Base-by-base conservation (phyloP, 1,140 invertebrate species). In the Capitella teleta region DNA sequence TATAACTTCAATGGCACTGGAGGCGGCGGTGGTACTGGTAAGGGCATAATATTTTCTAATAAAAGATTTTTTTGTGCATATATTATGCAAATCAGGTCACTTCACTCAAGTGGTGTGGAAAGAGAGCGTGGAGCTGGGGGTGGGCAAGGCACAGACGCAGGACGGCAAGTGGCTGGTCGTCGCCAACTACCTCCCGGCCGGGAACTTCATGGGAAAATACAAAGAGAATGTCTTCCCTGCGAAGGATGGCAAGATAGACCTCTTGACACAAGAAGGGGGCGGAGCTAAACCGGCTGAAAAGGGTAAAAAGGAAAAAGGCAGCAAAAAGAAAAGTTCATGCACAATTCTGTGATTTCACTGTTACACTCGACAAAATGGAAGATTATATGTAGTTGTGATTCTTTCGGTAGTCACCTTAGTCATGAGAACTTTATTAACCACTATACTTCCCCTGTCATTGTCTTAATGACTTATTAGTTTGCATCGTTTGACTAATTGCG, bases 91-190 rank as follows among this genome's bases (percentile, higher is more conserved):
- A n/a, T 38, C 65, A 86, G 86, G 86, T 59, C 85, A 92, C 64
- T 93, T 92, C 68, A 89, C 87, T 0, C 88, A 93, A 73, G 75
- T 94, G 63, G 83, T 93, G 14, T 94, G 89, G 89, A 80, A 80
- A 25, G 79, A 74, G 5, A 85, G 82, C 5, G 78, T 78, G 37
- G 77, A 82, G 59, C 80, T 91, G 60, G 89, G 89, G 1, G 79
- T 91, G 3, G 87, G 86, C 14, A 85, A 85, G 65, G 85, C 86
- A 0, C 77, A 81, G 38, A 82, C 80, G 21, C 72, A 81, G 5
- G 80, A 80, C 8, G 86, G 86, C 5, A 66, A 63, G 38, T 61
- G 59, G 36, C 62, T 69, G 28, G 84, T 88, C 0, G 86, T 89
- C 0, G 85, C 84, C 1, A 84, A 85, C 64, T 91, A 89, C 62